phyloP scores from a whole-genome alignment of 2,888 invertebrate genomes.

The Magallana nippona region DNA sequence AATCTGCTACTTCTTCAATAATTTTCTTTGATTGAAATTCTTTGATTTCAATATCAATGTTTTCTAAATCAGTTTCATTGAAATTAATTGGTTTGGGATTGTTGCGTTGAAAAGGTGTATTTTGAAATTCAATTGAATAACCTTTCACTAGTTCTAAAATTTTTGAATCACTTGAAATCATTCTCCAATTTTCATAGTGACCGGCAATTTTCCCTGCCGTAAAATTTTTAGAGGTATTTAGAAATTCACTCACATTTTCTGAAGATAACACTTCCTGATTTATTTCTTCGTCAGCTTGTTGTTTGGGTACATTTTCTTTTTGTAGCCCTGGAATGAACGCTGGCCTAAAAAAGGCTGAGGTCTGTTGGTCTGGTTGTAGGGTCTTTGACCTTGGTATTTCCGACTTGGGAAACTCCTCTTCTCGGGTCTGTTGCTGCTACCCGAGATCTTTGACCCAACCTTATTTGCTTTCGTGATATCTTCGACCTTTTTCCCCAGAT shows the following conservation, averaged over 20 bases:
- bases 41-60: constrained; percentile 43
- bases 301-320: neutral
- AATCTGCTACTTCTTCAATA: constrained; percentile 23
- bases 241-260: constrained; percentile 26
- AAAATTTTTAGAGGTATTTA: constrained; percentile 36
- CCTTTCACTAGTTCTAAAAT: constrained; percentile 45
- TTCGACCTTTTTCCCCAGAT: constrained; percentile 31
- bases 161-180: constrained; percentile 31
- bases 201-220: constrained; percentile 35
- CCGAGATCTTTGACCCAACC: constrained; percentile 31
- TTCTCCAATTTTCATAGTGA: constrained; percentile 37
- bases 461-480: constrained; percentile 31
- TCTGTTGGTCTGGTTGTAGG: neutral
- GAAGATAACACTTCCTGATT: neutral
- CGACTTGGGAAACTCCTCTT: neutral
- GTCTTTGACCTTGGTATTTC: neutral
- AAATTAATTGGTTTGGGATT: constrained; percentile 27
- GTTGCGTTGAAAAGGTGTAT: neutral
- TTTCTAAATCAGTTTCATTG: constrained; percentile 41
- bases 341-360: constrained; percentile 36
- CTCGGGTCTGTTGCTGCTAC: neutral
- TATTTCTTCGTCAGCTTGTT: constrained; percentile 34
- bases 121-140: constrained; percentile 41
- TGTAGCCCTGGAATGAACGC: neutral
- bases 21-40: constrained; percentile 21